Percentiles rank a stretch among this genome's conserved stretches.
These are phyloP conservation scores for Reticulitermes speratus DNA, from an alignment of 1,140 invertebrate species.

Conservation along the genomic window DNA sequence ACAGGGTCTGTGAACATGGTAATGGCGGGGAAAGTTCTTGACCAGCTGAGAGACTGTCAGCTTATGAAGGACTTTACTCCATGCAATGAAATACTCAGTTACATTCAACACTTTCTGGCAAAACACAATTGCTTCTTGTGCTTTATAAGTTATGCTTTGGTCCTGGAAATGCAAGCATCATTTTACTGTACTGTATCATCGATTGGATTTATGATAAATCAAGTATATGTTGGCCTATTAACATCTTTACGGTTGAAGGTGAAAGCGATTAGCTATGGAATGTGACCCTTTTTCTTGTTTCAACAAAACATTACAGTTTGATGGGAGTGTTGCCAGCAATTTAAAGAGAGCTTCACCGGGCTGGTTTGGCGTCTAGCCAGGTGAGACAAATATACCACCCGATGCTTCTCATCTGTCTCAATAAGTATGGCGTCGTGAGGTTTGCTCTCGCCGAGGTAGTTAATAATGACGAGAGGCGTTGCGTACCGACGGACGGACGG, in stretches of 20 bases:
- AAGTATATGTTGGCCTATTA: slow-evolving; percentile 1
- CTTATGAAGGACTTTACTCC: too few species aligned
- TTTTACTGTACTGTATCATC: too few species aligned
- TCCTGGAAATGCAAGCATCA: too few species aligned
- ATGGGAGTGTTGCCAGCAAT: not conserved
- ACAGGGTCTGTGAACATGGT: too few species aligned
- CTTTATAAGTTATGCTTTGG: too few species aligned
- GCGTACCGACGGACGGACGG: not conserved
- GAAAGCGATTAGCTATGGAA: not conserved
- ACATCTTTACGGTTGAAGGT: not conserved
- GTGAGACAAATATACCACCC: slow-evolving; percentile 5
- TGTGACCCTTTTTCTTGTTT: slow-evolving; percentile 6
- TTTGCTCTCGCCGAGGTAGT: slow-evolving; percentile 13
- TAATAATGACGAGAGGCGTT: not conserved
- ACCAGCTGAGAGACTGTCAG: too few species aligned
- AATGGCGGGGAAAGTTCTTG: too few species aligned
- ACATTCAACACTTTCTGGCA: too few species aligned
- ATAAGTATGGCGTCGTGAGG: slow-evolving; percentile 14
- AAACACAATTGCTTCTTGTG: too few species aligned
- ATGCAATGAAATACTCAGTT: too few species aligned
- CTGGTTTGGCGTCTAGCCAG: not conserved
- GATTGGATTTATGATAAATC: not conserved
- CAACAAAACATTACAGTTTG: not conserved
- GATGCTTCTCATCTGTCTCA: slow-evolving; percentile 8
- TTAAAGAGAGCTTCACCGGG: not conserved